A percentile compares a stretch with the other conserved stretches of the same genome.
These are phyloP conservation scores for Halisarca cf. caerulea DNA, from an alignment of 37 sponge, comb jelly and placozoan genomes.

Conservation along the genomic window DNA sequence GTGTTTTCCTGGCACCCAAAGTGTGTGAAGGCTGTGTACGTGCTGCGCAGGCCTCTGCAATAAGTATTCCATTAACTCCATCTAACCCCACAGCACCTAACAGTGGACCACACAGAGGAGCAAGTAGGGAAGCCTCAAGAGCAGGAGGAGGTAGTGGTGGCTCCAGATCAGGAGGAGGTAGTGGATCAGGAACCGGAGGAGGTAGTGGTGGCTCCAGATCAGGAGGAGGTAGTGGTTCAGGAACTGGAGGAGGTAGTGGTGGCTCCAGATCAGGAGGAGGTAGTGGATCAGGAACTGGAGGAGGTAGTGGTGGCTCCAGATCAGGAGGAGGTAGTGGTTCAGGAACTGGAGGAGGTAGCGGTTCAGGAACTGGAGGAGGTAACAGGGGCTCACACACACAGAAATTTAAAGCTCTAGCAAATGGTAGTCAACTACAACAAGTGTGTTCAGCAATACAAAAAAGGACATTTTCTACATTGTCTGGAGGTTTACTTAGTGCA, in stretches of 20 bases:
- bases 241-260: slow-evolving; percentile 10
- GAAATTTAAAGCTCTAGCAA: not conserved
- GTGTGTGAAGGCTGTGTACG: not conserved
- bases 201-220: not conserved
- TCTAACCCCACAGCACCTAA: no score
- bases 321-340: no score
- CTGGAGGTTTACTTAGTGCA: not conserved
- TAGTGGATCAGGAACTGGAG: not conserved
- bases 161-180: not conserved
- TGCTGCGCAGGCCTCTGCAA: not conserved
- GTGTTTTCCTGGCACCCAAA: slow-evolving; percentile 54
- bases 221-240: not conserved
- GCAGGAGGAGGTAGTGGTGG: not conserved
- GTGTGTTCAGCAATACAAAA: not conserved
- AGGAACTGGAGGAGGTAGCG: no score
- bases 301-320: not conserved
- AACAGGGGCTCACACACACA: not conserved
- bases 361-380: no score
- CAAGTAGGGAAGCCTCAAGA: not conserved
- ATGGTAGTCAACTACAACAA: not conserved
- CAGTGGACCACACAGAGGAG: not conserved
- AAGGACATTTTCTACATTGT: not conserved
- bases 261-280: slow-evolving; percentile 5
- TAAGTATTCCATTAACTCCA: not conserved
- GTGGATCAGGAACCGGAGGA: not conserved